Conservation (phyloP, 2,113 vertebrate species). For the Forbesichthys papilliferus region DNA sequence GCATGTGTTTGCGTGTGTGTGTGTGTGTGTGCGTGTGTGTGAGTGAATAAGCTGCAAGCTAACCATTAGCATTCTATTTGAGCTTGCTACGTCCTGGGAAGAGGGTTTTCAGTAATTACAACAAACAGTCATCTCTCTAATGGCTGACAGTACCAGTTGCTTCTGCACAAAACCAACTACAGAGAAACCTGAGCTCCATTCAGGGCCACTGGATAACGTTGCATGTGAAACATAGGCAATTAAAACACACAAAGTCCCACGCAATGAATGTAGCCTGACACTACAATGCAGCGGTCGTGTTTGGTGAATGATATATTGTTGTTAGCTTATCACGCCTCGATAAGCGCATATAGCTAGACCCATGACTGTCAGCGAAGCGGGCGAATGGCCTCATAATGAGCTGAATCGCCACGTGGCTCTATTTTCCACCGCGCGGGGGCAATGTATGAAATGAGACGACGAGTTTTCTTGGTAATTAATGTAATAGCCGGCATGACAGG, state of each 20-base stretch:
- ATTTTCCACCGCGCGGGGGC: slow-evolving; percentile 4
- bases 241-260: background rate
- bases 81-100: slow-evolving; percentile 3
- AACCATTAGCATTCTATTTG: slow-evolving; percentile 16
- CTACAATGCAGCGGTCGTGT: too few relatives aligned
- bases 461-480: slow-evolving; percentile 49
- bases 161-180: slow-evolving; percentile 6
- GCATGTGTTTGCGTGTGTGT: background rate
- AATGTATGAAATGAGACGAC: slow-evolving; percentile 14
- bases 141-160: slow-evolving; percentile 29
- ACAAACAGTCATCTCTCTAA: slow-evolving; percentile 41
- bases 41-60: background rate
- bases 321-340: background rate
- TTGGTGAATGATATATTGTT: background rate
- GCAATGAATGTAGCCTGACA: background rate
- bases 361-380: slow-evolving; percentile 1
- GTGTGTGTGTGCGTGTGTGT: background rate
- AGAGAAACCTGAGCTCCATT: slow-evolving; percentile 1
- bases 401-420: background rate
- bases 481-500: slow-evolving; percentile 36
- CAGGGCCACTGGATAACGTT: background rate
- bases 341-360: background rate
- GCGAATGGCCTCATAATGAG: background rate
- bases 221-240: slow-evolving; percentile 2
- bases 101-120: slow-evolving; percentile 43